These are phyloP conservation scores for Papilio xuthus DNA, from an alignment of 1,140 invertebrate species.

Conservation along the genomic window DNA sequence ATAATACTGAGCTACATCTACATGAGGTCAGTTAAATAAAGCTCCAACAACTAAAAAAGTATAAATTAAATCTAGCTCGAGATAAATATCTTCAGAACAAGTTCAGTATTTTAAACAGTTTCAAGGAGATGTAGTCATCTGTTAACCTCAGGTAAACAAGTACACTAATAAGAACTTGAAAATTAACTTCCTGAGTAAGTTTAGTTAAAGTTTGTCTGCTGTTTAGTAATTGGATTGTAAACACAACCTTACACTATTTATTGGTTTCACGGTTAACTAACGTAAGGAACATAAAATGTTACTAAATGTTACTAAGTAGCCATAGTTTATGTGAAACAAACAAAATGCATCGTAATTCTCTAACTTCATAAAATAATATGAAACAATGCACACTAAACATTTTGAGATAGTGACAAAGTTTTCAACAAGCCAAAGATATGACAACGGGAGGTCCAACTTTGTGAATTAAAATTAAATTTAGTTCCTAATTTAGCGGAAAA, in stretches of 20 bases:
- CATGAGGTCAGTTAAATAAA: not conserved
- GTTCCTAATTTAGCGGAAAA: constrained; percentile 28
- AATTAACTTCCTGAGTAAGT: constrained; percentile 27
- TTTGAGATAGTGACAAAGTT: constrained; percentile 3
- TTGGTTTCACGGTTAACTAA: not conserved
- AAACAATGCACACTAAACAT: constrained; percentile 5
- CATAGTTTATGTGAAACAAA: not conserved
- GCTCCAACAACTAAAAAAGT: not conserved
- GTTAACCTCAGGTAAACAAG: constrained; percentile 35
- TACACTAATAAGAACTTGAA: constrained; percentile 31
- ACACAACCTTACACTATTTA: constrained; percentile 2
- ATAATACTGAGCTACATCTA: too few relatives aligned
- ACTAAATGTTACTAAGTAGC: too few relatives aligned
- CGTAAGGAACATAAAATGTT: not conserved
- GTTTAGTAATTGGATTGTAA: constrained; percentile 31
- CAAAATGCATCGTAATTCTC: not conserved
- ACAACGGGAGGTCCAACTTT: constrained; percentile 16
- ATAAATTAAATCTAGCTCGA: not conserved
- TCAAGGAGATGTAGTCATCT: constrained; percentile 29
- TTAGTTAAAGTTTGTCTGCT: not conserved
- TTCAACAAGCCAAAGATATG: constrained; percentile 19
- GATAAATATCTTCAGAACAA: constrained; percentile 11
- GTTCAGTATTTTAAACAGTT: constrained; percentile 25
- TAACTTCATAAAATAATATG: not conserved
- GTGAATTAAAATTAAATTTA: constrained; percentile 35